These are phyloP conservation scores for Anagrus nilaparvatae DNA, from an alignment of 1,140 invertebrate species.

Conservation along the genomic window DNA sequence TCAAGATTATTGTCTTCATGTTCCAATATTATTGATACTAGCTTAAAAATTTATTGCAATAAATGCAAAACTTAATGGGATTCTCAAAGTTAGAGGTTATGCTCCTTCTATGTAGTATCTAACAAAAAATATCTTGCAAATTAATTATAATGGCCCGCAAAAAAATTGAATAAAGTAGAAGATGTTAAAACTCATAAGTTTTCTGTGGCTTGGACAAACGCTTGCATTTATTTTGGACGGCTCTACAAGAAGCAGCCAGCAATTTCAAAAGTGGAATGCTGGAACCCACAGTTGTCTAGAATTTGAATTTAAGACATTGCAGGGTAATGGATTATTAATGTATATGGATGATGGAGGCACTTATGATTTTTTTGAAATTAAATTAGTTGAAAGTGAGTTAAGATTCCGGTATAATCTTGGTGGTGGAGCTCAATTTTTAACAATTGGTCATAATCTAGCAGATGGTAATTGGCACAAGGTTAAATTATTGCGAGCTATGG, in stretches of 20 bases:
- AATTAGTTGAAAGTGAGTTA: conserved; percentile 83
- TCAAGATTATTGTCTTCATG: no score
- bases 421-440: conserved; percentile 76
- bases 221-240: conserved; percentile 81
- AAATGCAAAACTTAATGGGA: no score
- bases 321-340: conserved; percentile 77
- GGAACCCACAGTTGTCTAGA: conserved; percentile 78
- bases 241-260: conserved; percentile 74
- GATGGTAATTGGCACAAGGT: conserved; percentile 89
- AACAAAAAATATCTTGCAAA: background rate
- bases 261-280: conserved; percentile 83
- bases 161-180: background rate
- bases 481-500: conserved; percentile 57
- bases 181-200: no score
- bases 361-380: conserved; percentile 91
- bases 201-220: no score
- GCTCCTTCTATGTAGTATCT: no score
- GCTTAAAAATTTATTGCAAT: no score
- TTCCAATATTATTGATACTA: no score
- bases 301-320: conserved; percentile 85
- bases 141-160: no score
- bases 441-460: conserved; percentile 73
- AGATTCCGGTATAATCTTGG: conserved; percentile 78
- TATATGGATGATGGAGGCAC: conserved; percentile 91
- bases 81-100: no score